Base-by-base conservation (phyloP, 2,113 vertebrate species). In the Ahaetulla prasina region DNA sequence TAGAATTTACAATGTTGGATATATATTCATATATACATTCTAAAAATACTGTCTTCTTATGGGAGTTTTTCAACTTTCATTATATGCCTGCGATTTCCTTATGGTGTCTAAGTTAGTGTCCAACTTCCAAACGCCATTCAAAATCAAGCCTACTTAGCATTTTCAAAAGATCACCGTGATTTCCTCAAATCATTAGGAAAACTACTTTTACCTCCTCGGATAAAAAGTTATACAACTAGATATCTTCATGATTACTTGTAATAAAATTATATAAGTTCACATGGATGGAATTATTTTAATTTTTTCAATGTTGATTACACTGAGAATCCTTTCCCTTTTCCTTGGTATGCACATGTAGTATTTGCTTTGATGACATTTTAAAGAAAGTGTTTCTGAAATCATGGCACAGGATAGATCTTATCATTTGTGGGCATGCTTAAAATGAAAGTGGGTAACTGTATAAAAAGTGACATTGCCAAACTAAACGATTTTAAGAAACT, bases 1-100 rank as follows among this genome's bases (percentile, higher is more conserved):
- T 55, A 89, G 54, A 63, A 90, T 49, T 92, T 86, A 92, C 94
- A 96, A 55, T 80, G 96, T 85, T 94, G 90, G 88, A 22, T 93
- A 95, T 94, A 92, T 0, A 45, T 88, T 95, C 8, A 93, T 89
- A 90, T 95, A 30, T 45, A 91, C 22, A 89, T 89, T 54, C 91
- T 95, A 35, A 12, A 74, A 74, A 35, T 35, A 35, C n/a, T 74
- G 68, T 39, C 68, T 74, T 35, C 68, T 74, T 74, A 35, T 74
- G 68, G n/a, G 14, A 74, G n/a, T 74, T 74, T 74, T 74, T 35
- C 6, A 43, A 43, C 74, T 80, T 80, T 43, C 35, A 39, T 18
- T 80, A 39, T 80, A 35, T 39, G 2, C 68, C 35, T 20, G 16
- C 6, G n/a, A 39, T 80, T 80, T 80, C 68, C 68, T 80, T 35